A percentile compares a stretch with the other conserved stretches of the same genome.
These are phyloP conservation scores for Struthio camelus DNA, from an alignment of 2,113 vertebrate species.

Conservation along the genomic window DNA sequence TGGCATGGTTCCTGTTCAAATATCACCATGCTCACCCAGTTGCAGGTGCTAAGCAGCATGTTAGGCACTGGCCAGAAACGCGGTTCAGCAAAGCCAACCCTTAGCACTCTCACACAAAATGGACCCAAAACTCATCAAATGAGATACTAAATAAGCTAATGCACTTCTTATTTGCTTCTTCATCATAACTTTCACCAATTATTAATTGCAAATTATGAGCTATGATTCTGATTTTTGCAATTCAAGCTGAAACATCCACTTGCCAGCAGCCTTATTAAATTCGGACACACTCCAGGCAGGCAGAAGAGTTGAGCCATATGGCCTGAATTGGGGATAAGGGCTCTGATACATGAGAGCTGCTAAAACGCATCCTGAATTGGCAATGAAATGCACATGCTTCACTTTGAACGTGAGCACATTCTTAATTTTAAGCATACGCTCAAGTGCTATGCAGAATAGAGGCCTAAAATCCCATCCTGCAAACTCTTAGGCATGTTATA, in stretches of 20 bases:
- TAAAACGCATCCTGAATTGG: not conserved
- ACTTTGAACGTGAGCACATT: not conserved
- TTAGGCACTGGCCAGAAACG: not conserved
- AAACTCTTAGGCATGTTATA: not conserved
- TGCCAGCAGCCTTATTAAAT: not conserved
- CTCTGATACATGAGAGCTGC: not conserved
- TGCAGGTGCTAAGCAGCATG: not conserved
- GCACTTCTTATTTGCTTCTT: not conserved
- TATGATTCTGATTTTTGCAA: not conserved
- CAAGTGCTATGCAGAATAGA: not conserved
- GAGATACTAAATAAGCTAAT: not conserved
- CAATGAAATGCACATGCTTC: fast-evolving
- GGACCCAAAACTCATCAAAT: not conserved
- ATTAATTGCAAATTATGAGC: not conserved
- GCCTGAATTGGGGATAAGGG: not conserved
- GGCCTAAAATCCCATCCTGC: not conserved
- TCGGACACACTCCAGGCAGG: not conserved
- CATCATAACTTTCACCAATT: not conserved
- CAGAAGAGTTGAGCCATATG: not conserved
- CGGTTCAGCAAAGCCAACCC: not conserved
- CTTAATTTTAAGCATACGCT: not conserved
- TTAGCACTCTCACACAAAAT: not conserved
- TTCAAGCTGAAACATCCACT: not conserved
- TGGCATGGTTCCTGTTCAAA: not conserved
- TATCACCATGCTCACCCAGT: not conserved